Evolutionary conservation across 1,140 invertebrate genomes (phyloP), one percentile per base, ranked within the genome.

Genomic region (Ips nitidus): DNA sequence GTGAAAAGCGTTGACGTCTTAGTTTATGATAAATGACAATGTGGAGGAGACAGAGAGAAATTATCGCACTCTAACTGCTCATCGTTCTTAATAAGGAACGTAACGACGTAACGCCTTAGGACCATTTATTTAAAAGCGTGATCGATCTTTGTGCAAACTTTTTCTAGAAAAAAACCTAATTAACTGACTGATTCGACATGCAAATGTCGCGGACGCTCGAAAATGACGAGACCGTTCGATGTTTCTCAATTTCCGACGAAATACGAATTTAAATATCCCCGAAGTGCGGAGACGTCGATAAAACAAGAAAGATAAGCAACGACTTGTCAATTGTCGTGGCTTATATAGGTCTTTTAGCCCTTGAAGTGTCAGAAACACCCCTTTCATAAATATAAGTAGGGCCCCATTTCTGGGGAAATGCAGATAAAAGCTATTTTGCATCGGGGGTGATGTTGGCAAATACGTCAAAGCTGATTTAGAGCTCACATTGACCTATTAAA

Each of bases 351-450:
- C 45, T 50, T 50, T 50, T 50, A 22, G 45, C 45, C 3, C 45
- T 50, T 3, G 45, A 50, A 2, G 45, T 3, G 45, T 50, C 45
- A 3, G 45, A 22, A 50, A 22, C 22, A 22, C 22, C 22, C 45
- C 45, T 50, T 50, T 50, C 45, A 50, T 50, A 50, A 50, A 50
- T 50, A 1, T 50, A 50, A 50, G 45, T 50, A 50, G 45, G 45
- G 45, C 45, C 22, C 45, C 45, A 22, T 50, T 50, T 22, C 45
- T 50, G 45, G 22, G 45, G 45, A 50, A 50, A 50, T 50, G 45
- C 45, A 50, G 45, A 50, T 50, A 50, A 50, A 50, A 50, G 45
- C 45, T 6, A 50, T 50, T 50, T 50, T 22, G 45, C 45, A 3
- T 50, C 22, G 45, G 2, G 6, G 6, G 45, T 50, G 22, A 8